Conservation (phyloP, 2,113 vertebrate species). For the Ptilonorhynchus violaceus region DNA sequence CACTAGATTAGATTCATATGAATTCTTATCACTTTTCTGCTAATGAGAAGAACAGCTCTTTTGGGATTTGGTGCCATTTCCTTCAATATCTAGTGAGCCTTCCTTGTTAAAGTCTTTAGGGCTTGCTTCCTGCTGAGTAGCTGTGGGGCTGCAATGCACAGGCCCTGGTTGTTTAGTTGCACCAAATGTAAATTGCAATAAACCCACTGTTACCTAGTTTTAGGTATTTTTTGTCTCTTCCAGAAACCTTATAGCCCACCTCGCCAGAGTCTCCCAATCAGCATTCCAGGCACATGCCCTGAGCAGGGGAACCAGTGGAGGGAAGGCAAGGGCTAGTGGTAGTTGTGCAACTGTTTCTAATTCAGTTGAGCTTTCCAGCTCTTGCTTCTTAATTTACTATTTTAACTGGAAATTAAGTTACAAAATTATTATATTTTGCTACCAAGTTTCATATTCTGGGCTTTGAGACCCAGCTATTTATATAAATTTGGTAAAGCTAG, state of each 20-base stretch:
- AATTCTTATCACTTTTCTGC: neutral
- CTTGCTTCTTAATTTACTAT: neutral
- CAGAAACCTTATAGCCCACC: neutral
- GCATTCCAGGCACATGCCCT: neutral
- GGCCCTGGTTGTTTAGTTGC: neutral
- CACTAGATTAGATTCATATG: neutral
- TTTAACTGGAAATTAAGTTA: neutral
- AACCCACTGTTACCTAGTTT: neutral
- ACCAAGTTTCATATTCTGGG: neutral
- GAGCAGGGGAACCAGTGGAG: accelerated
- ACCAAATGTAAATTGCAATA: neutral
- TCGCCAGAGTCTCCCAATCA: neutral
- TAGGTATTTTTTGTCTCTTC: neutral
- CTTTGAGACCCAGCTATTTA: neutral
- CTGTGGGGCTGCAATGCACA: neutral
- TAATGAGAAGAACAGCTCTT: constrained; percentile 28
- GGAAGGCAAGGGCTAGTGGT: neutral
- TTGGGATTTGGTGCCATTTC: neutral
- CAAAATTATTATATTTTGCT: neutral
- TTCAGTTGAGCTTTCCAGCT: neutral
- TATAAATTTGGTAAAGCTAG: neutral
- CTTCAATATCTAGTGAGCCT: neutral
- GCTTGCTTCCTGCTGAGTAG: neutral
- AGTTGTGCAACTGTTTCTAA: neutral
- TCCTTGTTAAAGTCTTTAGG: neutral